These are phyloP conservation scores for Amphipyra berbera DNA, from an alignment of 2,888 invertebrate species.

Conservation along the genomic window DNA sequence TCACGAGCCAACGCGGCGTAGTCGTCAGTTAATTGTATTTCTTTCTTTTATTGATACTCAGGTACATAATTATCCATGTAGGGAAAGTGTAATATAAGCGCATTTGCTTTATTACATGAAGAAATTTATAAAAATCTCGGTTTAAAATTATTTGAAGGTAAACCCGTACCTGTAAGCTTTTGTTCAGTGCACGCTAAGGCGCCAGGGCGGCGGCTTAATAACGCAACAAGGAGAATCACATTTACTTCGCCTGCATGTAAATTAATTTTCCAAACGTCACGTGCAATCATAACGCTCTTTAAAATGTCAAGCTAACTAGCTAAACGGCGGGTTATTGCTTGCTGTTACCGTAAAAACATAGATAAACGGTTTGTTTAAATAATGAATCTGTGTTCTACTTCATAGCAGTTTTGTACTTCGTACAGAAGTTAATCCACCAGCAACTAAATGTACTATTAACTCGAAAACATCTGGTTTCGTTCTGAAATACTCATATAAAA, in stretches of 20 bases:
- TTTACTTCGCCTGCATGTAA: slow-evolving; percentile 8
- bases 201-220: background rate
- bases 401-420: background rate
- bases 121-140: too few relatives aligned
- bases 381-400: background rate
- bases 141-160: slow-evolving; percentile 1
- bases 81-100: too few relatives aligned
- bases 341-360: background rate
- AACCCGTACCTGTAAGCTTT: background rate
- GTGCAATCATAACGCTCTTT: background rate
- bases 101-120: too few relatives aligned
- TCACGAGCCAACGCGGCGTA: too few relatives aligned
- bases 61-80: too few relatives aligned
- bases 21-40: too few relatives aligned
- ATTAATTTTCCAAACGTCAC: slow-evolving; percentile 1
- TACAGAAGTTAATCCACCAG: background rate
- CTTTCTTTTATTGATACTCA: too few relatives aligned
- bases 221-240: slow-evolving; percentile 13
- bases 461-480: slow-evolving; percentile 9
- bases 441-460: background rate
- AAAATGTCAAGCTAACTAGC: background rate
- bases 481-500: slow-evolving; percentile 18
- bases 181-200: slow-evolving; percentile 1
- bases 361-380: background rate
- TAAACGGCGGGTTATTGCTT: background rate